Evolutionary conservation across 2,888 invertebrate genomes (phyloP), one percentile per base, ranked within the genome.

Genomic region (Operophtera brumata): DNA sequence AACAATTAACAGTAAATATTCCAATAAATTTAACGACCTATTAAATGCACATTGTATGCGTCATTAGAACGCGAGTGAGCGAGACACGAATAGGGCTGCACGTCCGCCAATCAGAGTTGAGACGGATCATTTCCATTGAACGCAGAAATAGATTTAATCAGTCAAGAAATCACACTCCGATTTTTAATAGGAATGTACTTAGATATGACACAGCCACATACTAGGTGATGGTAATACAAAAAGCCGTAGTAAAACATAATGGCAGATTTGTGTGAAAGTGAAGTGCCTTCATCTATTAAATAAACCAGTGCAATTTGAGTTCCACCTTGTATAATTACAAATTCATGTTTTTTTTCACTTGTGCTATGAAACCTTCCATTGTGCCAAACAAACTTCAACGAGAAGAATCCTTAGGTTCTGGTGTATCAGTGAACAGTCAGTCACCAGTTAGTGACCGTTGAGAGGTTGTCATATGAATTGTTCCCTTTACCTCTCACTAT

Each of bases 1-100:
- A 85, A 86, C 82, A 82, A 83, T 73, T 82, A 86, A 87, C 87
- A 86, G 75, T 87, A 84, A 82, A 87, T 72, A 74, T 85, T 80
- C 76, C 78, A 84, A 78, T 80, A 84, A 62, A 75, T 83, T 82
- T 86, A 89, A 89, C 86, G 87, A 86, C 71, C 84, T 87, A 89
- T 78, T 89, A 89, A 89, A 89, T 89, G 89, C 89, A 87, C 74
- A 75, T 81, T 73, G 65, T 62, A 77, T 81, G 83, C 81, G 67
- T 66, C 72, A 67, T 72, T 68, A 64, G 28, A 43, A 49, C 51
- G 48, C 39, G 47, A 34, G 10, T 14, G 37, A 14, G 43, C 26
- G 34, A 43, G 25, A 50, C 50, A 46, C 8, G 30, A 30, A 37
- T 10, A 26, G 20, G 25, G 28, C 4, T 20, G 20, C 20, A 20